These are phyloP conservation scores for Danio jaintianensis DNA, from an alignment of 2,797 vertebrate species.

Conservation along the genomic window DNA sequence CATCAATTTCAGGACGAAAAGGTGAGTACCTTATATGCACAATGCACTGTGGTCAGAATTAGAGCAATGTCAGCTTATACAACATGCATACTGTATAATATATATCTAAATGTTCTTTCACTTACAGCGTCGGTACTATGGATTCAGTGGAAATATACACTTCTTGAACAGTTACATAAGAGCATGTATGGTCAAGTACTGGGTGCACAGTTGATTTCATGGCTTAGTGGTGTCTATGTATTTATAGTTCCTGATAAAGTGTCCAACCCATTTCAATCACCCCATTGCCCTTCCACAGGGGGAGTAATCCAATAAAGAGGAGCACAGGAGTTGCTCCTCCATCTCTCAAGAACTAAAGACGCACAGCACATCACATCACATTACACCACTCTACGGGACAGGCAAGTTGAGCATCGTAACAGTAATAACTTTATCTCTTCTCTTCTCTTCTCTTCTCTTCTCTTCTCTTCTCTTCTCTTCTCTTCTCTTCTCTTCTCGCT, in stretches of 20 bases:
- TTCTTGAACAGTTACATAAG: not conserved
- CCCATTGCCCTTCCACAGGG: conserved; percentile 43
- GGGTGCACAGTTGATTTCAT: not conserved
- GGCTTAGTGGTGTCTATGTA: conserved; percentile 37
- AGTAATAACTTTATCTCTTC: not conserved
- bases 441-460: conserved; percentile 28
- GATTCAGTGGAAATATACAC: not conserved
- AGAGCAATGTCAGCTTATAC: not conserved
- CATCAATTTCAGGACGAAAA: not conserved
- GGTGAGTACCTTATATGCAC: not conserved
- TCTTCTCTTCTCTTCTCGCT: not conserved
- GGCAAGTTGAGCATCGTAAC: conserved; percentile 23
- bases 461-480: conserved; percentile 20
- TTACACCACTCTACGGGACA: conserved; percentile 30
- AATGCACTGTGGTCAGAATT: not conserved
- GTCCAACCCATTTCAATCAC: conserved; percentile 42
- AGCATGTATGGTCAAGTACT: not conserved
- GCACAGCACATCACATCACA: not conserved
- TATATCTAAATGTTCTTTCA: not conserved
- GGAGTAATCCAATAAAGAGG: conserved; percentile 59
- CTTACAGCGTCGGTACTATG: not conserved
- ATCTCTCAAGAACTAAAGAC: conserved; percentile 38
- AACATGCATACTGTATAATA: not conserved
- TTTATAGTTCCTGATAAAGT: conserved; percentile 54
- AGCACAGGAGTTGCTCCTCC: conserved; percentile 19